Conservation (phyloP, 2,797 vertebrate genomes). For the Poeciliopsis gracilis region DNA sequence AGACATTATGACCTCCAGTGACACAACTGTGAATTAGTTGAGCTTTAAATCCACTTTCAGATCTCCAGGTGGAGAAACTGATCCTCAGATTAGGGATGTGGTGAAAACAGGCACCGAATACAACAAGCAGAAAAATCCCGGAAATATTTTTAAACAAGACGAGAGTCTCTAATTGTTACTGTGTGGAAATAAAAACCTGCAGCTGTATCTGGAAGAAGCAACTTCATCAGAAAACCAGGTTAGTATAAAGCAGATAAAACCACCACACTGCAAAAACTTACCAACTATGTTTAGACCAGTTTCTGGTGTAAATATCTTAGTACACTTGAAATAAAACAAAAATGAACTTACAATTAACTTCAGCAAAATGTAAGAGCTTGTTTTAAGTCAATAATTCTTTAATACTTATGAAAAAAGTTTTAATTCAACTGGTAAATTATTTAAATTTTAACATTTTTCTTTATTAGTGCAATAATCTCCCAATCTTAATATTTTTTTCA, state of each 20-base stretch:
- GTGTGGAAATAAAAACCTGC: not conserved
- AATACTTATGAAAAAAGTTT: too few relatives aligned
- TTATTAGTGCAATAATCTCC: too few relatives aligned
- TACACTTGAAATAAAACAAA: too few relatives aligned
- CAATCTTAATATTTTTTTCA: too few relatives aligned
- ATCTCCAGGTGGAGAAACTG: not conserved
- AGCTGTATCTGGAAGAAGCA: not conserved
- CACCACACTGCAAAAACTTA: not conserved
- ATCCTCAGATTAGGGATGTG: not conserved
- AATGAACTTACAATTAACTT: too few relatives aligned
- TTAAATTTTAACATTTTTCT: too few relatives aligned
- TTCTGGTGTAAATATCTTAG: too few relatives aligned
- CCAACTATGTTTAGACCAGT: too few relatives aligned
- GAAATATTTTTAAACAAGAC: not conserved
- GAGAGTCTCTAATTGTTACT: not conserved
- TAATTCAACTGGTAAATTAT: too few relatives aligned
- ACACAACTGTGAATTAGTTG: not conserved
- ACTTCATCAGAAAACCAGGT: not conserved
- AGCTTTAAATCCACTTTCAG: not conserved
- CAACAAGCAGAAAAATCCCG: not conserved
- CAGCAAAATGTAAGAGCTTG: too few relatives aligned
- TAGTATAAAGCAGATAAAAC: not conserved
- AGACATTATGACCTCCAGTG: not conserved
- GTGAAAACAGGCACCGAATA: not conserved
- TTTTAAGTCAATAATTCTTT: too few relatives aligned